A percentile compares a stretch with the other conserved stretches of the same genome.
These are phyloP conservation scores for Protaetia brevitarsis DNA, from an alignment of 1,140 invertebrate genomes.

Conservation along the genomic window DNA sequence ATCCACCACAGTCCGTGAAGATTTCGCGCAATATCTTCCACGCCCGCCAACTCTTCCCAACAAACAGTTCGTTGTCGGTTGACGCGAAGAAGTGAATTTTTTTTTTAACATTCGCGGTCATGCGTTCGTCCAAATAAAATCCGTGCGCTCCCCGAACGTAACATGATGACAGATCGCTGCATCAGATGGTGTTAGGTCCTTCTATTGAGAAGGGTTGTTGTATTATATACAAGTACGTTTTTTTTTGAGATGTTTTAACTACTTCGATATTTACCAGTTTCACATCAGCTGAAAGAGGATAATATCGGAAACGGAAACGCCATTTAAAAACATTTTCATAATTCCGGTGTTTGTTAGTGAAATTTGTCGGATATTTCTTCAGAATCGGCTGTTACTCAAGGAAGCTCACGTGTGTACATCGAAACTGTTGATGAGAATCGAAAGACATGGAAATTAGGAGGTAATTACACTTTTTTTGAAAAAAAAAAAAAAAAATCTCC, in stretches of 20 bases:
- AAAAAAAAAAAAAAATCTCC: constrained; percentile 20
- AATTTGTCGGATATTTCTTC: constrained; percentile 15
- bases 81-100: constrained; percentile 20
- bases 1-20: not conserved
- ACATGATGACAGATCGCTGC: not conserved
- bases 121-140: not conserved
- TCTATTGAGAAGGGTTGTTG: too few relatives aligned
- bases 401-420: not conserved
- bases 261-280: not conserved
- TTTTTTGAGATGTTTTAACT: not conserved
- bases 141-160: not conserved
- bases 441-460: constrained; percentile 10
- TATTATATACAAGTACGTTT: not conserved
- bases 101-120: not conserved
- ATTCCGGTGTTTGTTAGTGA: constrained; percentile 10
- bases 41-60: not conserved
- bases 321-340: constrained; percentile 13
- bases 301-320: not conserved
- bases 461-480: not conserved
- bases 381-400: not conserved
- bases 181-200: not conserved
- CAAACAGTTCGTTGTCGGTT: not conserved
- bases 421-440: not conserved
- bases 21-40: constrained; percentile 16
- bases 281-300: not conserved